Evolutionary conservation across 2,888 invertebrate species (phyloP).

Genomic region (Cremastobaeus sp.): DNA sequence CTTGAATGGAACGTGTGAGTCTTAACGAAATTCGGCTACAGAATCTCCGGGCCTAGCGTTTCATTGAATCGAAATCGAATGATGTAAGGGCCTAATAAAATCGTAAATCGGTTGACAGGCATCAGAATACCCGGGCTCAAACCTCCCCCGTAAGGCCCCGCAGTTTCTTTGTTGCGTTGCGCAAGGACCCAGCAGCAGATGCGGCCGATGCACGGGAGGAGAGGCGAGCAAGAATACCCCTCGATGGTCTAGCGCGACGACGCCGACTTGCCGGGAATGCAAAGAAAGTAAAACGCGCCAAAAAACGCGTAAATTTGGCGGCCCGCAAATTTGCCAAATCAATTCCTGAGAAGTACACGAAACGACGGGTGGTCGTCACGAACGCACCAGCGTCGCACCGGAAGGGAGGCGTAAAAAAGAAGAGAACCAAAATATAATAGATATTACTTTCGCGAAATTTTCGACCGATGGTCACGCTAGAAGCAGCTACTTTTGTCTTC

Average conservation of each 20-base stretch:
- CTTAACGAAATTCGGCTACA: conserved; percentile 37
- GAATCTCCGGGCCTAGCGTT: conserved; percentile 32
- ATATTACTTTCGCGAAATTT: conserved; percentile 54
- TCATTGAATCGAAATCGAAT: conserved; percentile 72
- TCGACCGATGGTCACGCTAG: conserved; percentile 44
- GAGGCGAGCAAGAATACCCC: conserved; percentile 41
- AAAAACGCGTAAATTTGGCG: conserved; percentile 7
- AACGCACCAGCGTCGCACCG: conserved; percentile 48
- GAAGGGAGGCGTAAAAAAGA: conserved; percentile 56
- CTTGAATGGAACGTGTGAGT: conserved; percentile 53
- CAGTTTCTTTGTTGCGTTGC: conserved; percentile 72
- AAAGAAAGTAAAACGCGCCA: conserved; percentile 3
- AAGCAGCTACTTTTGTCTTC: conserved; percentile 6
- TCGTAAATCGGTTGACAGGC: conserved; percentile 76
- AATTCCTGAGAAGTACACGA: conserved; percentile 60
- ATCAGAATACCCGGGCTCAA: conserved; percentile 65
- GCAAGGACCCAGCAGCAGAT: conserved; percentile 72
- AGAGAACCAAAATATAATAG: conserved; percentile 50
- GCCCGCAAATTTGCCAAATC: conserved; percentile 63
- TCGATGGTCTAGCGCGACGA: conserved; percentile 67
- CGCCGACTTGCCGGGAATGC: conserved; percentile 19
- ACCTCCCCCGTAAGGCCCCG: conserved; percentile 72
- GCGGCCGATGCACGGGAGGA: conserved; percentile 63
- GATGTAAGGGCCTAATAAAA: conserved; percentile 77
- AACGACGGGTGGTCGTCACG: conserved; percentile 61